Evolutionary conservation across 2,888 invertebrate genomes (phyloP).

Genomic region (Smittia aterrima): DNA sequence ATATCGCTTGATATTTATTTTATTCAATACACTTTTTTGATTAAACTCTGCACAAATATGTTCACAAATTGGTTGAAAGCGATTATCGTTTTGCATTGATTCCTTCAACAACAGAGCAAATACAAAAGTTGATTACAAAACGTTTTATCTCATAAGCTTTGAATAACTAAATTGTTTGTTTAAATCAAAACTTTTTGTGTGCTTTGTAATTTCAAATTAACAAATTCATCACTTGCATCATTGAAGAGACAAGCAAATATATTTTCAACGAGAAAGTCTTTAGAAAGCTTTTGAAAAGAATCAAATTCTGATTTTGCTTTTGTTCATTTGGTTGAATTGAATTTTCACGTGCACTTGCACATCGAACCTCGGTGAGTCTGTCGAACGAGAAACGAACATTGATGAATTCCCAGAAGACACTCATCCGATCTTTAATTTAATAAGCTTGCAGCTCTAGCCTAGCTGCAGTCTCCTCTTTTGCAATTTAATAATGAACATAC

Average conservation of each 20-base stretch:
- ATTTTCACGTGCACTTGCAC: too few relatives aligned
- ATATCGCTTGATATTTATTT: slow-evolving; percentile 22
- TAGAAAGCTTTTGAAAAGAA: too few relatives aligned
- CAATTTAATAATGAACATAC: neutral
- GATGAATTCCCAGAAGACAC: neutral
- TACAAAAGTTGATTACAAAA: neutral
- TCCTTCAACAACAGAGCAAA: too few relatives aligned
- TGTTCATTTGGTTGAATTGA: too few relatives aligned
- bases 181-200: too few relatives aligned
- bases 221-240: too few relatives aligned
- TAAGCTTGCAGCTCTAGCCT: neutral
- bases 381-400: neutral
- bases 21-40: neutral
- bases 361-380: too few relatives aligned
- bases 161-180: too few relatives aligned
- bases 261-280: too few relatives aligned
- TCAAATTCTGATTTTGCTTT: neutral
- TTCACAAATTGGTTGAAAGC: neutral
- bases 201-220: too few relatives aligned
- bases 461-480: neutral
- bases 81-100: neutral
- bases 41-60: neutral
- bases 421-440: slow-evolving; percentile 11
- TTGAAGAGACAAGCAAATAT: too few relatives aligned
- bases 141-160: too few relatives aligned